Base-by-base conservation (phyloP, 2,888 invertebrate species). In the Philonicus albiceps region DNA sequence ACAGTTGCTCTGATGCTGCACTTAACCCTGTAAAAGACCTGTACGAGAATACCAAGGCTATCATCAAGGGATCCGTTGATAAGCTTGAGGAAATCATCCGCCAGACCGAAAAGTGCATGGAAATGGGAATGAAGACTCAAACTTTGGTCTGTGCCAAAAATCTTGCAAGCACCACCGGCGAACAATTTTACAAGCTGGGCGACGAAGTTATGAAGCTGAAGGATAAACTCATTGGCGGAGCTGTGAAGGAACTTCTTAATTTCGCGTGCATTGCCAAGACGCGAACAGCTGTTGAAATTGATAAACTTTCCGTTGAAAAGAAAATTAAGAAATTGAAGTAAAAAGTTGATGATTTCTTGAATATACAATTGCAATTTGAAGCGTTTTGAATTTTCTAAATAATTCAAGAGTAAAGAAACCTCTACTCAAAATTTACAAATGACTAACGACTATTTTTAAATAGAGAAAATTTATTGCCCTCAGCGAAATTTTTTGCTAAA, bases 261-360 rank as follows among this genome's bases (percentile, higher is more conserved):
- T 64, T 81, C 19, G 81, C 2, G 16, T 81, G 81, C 30, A 55
- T 81, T 30, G 81, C 7, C 11, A 81, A 55, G 16, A 81, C 81
- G 0, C 53, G 81, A 19, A 30, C 55, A 11, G 64, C 19, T 30
- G 81, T 81, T n/a, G 81, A 81, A 64, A 16, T 81, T 1, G 81
- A 81, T 13, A 81, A 81, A 19, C 16, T 55, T 4, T n/a, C 30
- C 30, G 81, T 64, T 19, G 81, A 55, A 22, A 31, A 55, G 11
- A 34, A 81, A 81, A 81, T 81, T 34, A 81, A 64, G 5, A 81
- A 81, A 34, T 13, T 81, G 64, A 81, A 81, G 19, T 81, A 64
- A 74, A 22, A 34, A 27, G 22, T 8, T 53, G 6, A 22, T 22
- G 55, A 19, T 6, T 19, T 22, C 11, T 6, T 55, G 3, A 55